Conservation (phyloP, 2,113 vertebrate genomes). For the Sinocyclocheilus anophthalmus region DNA sequence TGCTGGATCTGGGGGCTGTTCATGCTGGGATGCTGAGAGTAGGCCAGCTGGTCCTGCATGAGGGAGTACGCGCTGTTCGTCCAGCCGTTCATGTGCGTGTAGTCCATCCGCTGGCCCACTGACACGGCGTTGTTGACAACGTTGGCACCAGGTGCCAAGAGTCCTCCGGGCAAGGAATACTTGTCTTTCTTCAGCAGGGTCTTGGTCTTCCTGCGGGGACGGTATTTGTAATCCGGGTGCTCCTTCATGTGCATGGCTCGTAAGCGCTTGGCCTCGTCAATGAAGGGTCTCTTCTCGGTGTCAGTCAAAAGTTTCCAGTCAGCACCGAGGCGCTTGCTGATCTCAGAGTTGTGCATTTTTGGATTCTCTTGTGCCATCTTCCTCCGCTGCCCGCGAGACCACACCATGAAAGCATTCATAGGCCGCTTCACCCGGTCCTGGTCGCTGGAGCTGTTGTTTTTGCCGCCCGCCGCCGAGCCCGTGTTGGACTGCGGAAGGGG, state of each 20-base stretch:
- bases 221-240: slow-evolving; percentile 99
- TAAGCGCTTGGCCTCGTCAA: slow-evolving; percentile 96
- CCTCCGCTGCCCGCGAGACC: slow-evolving; percentile 93
- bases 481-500: slow-evolving; percentile 81
- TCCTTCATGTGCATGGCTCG: slow-evolving; percentile 99
- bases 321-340: slow-evolving; percentile 95
- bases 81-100: slow-evolving; percentile 89
- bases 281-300: slow-evolving; percentile 95
- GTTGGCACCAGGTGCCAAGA: slow-evolving; percentile 83
- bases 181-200: slow-evolving; percentile 99
- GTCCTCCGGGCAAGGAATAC: slow-evolving; percentile 89
- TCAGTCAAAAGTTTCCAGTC: slow-evolving; percentile 98
- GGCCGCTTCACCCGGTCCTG: slow-evolving; percentile 95
- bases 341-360: slow-evolving; percentile 99
- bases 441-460: slow-evolving; percentile 77
- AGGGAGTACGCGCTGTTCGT: slow-evolving; percentile 95
- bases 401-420: slow-evolving; percentile 99
- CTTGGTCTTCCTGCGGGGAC: slow-evolving; percentile 98
- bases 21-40: slow-evolving; percentile 92
- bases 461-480: slow-evolving; percentile 76
- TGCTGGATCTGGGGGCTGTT: slow-evolving; percentile 92
- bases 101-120: slow-evolving; percentile 82
- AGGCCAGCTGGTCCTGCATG: slow-evolving; percentile 95
- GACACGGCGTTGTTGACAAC: slow-evolving; percentile 86
- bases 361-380: slow-evolving; percentile 99